Evolutionary conservation across 2,113 vertebrate species (phyloP).

Genomic region (western clawed frog (Xenopus tropicalis)): UCB_Xtro_10.0 CM004443.2:45766501-45767000

Average conservation of each 20-base stretch:
- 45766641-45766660: constrained; percentile 48
- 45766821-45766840: constrained; percentile 38
- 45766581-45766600: constrained; percentile 47
- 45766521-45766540: constrained; percentile 43
- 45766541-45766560: constrained; percentile 50
- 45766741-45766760: constrained; percentile 26
- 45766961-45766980: background rate
- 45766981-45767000: background rate
- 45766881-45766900: constrained; percentile 32
- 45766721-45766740: constrained; percentile 41
- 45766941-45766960: constrained; percentile 3
- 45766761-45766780: constrained; percentile 38
- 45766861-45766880: constrained; percentile 36
- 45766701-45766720: constrained; percentile 36
- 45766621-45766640: constrained; percentile 44
- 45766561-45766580: constrained; percentile 48
- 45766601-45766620: constrained; percentile 46
- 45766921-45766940: constrained; percentile 16
- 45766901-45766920: constrained; percentile 48
- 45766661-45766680: constrained; percentile 42
- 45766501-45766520: constrained; percentile 36
- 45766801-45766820: constrained; percentile 40
- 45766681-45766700: constrained; percentile 38
- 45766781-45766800: constrained; percentile 44
- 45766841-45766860: constrained; percentile 48